These are phyloP conservation scores for Neomorphus geoffroyi DNA, from an alignment of 2,797 vertebrate genomes.

Conservation along the genomic window DNA sequence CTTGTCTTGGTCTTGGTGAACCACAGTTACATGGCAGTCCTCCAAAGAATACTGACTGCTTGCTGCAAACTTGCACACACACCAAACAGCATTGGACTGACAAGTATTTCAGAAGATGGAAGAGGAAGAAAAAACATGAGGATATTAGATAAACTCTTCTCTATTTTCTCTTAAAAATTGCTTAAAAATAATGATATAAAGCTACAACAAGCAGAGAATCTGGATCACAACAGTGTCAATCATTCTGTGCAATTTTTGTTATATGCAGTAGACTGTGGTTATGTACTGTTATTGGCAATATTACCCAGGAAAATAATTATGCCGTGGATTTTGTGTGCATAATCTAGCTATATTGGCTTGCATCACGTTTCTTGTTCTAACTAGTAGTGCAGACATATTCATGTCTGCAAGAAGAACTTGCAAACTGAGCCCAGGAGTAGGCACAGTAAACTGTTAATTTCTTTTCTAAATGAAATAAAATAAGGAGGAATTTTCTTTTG, in stretches of 20 bases:
- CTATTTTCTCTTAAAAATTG: background rate
- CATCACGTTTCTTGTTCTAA: background rate
- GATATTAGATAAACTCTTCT: background rate
- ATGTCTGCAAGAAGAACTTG: background rate
- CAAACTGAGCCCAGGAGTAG: background rate
- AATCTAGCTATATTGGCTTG: background rate
- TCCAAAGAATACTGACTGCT: background rate
- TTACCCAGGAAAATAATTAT: background rate
- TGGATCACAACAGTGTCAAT: rapidly evolving
- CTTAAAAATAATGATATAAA: background rate
- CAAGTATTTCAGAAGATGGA: background rate
- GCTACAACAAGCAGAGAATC: background rate
- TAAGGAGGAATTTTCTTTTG: background rate
- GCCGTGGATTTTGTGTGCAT: background rate
- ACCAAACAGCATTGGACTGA: background rate
- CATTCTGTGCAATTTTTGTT: background rate
- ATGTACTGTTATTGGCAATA: background rate
- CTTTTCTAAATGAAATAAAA: background rate
- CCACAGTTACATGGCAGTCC: background rate
- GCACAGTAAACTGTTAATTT: background rate
- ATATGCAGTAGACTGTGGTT: background rate
- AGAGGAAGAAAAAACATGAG: background rate
- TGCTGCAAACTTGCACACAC: background rate
- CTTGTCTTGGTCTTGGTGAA: background rate
- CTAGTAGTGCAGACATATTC: background rate